These are phyloP conservation scores for Stenodera caucasica DNA, from an alignment of 2,888 invertebrate species.

Conservation along the genomic window DNA sequence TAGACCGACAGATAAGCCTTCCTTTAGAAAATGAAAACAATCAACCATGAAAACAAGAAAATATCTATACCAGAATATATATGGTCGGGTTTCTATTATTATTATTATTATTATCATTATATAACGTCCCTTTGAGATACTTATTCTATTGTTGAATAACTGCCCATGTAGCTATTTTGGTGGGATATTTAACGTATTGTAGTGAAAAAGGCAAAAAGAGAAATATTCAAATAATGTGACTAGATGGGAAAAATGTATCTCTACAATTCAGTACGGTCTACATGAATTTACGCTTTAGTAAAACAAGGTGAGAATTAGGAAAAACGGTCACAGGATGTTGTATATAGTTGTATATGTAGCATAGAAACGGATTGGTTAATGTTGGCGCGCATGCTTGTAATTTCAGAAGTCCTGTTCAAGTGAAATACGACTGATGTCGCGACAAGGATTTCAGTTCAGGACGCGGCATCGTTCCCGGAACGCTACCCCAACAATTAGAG, in stretches of 20 bases:
- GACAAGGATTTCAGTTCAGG: slow-evolving; percentile 43
- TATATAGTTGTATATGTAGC: not conserved
- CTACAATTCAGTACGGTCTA: not conserved
- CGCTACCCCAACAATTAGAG: not conserved
- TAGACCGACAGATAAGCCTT: not conserved
- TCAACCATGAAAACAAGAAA: not conserved
- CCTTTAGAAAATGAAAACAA: not conserved
- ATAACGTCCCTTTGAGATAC: too few species aligned
- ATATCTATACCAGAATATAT: not conserved
- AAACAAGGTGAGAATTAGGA: slow-evolving; percentile 45
- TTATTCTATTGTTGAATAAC: not conserved
- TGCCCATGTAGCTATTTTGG: not conserved
- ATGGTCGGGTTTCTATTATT: too few species aligned
- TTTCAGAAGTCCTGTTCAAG: slow-evolving; percentile 37
- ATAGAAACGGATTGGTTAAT: slow-evolving; percentile 30
- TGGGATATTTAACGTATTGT: not conserved
- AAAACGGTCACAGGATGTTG: slow-evolving; percentile 35
- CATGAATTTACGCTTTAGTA: slow-evolving; percentile 36
- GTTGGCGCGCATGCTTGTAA: slow-evolving; percentile 41
- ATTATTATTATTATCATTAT: too few species aligned
- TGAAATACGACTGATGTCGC: slow-evolving; percentile 45
- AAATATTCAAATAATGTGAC: not conserved
- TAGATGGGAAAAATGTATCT: too few species aligned
- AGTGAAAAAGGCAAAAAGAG: not conserved
- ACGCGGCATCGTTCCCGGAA: slow-evolving; percentile 20